Conservation (phyloP, 2,888 invertebrate species). For the Branchipolynoe longqiensis region DNA sequence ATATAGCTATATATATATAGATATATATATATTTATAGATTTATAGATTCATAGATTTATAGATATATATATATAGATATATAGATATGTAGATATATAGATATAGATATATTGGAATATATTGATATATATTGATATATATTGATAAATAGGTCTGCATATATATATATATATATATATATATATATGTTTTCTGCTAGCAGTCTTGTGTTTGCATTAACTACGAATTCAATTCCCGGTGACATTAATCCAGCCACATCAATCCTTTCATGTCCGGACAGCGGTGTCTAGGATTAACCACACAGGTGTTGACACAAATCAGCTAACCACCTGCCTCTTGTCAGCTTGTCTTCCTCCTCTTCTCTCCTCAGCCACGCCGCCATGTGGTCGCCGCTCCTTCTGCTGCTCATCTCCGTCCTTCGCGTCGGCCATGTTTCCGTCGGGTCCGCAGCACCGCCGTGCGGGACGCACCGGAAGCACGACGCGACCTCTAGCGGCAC, state of each 20-base stretch:
- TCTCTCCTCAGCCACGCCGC: no score
- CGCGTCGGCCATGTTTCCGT: slow-evolving; percentile 16
- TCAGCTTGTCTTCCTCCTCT: no score
- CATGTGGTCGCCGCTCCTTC: slow-evolving; percentile 11
- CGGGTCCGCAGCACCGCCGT: neutral
- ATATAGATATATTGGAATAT: slow-evolving; percentile 59
- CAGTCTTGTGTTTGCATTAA: neutral
- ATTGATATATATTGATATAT: slow-evolving; percentile 59
- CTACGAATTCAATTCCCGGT: no score
- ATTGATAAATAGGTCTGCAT: slow-evolving; percentile 15
- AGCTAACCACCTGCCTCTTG: no score
- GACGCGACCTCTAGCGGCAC: neutral
- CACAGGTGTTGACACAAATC: no score
- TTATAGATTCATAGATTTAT: neutral
- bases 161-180: slow-evolving; percentile 1
- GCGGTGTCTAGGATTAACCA: neutral
- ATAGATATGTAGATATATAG: slow-evolving; percentile 44
- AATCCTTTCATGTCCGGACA: neutral
- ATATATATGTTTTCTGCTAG: neutral
- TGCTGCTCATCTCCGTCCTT: neutral
- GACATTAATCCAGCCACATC: no score
- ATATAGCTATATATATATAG: slow-evolving; percentile 57
- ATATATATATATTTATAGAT: slow-evolving; percentile 5
- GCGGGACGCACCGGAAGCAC: slow-evolving; percentile 5
- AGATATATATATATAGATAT: slow-evolving; percentile 56